Percentiles rank a stretch among this genome's conserved stretches.
These are phyloP conservation scores for Myzus persicae DNA, from an alignment of 1,140 invertebrate species.

Conservation along the genomic window DNA sequence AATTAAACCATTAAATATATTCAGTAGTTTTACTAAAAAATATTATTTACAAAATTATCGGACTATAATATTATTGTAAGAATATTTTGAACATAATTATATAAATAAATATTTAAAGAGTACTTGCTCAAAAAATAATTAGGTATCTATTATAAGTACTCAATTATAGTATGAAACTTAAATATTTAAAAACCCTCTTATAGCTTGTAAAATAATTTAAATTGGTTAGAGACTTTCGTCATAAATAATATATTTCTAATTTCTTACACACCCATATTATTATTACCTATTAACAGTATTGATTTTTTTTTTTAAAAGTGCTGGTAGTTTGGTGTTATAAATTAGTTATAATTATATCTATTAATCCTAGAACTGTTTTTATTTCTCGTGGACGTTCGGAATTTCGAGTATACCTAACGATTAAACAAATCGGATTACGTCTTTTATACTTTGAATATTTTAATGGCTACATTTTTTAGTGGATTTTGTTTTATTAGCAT, in stretches of 20 bases:
- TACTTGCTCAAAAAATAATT: neutral
- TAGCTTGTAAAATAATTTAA: neutral
- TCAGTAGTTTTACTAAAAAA: neutral
- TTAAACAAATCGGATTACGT: neutral
- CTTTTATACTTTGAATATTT: neutral
- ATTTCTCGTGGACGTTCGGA: neutral
- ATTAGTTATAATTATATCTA: neutral
- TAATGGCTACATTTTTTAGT: neutral
- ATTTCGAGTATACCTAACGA: neutral
- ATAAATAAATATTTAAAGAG: neutral
- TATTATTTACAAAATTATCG: neutral
- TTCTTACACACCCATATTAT: too few species aligned
- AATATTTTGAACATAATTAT: neutral
- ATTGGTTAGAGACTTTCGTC: neutral
- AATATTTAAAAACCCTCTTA: neutral
- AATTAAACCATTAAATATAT: too few species aligned
- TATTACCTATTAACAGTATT: too few species aligned
- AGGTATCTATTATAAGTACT: neutral
- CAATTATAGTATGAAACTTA: neutral
- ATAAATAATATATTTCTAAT: neutral
- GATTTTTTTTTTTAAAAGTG: too few species aligned
- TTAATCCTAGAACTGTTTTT: too few species aligned
- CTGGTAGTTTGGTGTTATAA: too few species aligned
- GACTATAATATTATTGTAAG: neutral
- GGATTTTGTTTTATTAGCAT: neutral